Percentiles rank a stretch among this genome's conserved stretches.
These are phyloP conservation scores for Pollimyrus isidori DNA, from an alignment of 2,113 vertebrate genomes.

Conservation along the genomic window DNA sequence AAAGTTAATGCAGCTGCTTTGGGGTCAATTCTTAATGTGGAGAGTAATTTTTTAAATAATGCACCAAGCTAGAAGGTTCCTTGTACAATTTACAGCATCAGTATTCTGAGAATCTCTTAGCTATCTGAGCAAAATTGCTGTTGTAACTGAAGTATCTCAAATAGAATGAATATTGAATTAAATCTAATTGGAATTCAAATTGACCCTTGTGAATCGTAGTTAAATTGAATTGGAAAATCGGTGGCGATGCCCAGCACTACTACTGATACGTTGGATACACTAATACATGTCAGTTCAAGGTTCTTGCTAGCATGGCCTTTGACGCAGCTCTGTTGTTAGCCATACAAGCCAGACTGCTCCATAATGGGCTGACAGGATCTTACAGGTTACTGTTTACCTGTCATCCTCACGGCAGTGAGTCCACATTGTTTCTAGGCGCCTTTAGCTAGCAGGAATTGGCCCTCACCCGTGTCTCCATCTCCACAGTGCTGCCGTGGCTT, in stretches of 20 bases:
- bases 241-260: not conserved
- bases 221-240: not conserved
- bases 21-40: not conserved
- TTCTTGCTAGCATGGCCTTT: not conserved
- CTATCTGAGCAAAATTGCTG: not conserved
- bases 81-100: not conserved
- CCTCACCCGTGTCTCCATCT: slow-evolving; percentile 9
- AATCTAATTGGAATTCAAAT: not conserved
- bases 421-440: not conserved
- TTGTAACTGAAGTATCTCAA: not conserved
- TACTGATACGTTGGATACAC: not conserved
- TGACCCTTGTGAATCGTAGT: not conserved
- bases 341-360: not conserved
- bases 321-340: not conserved
- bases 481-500: slow-evolving; percentile 86
- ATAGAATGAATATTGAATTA: not conserved
- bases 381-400: not conserved
- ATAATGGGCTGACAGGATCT: not conserved
- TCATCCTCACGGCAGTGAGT: not conserved
- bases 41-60: not conserved
- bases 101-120: not conserved
- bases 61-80: not conserved
- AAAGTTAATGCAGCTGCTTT: not conserved
- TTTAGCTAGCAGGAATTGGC: not conserved
- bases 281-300: not conserved